A percentile compares a stretch with the other conserved stretches of the same genome.
Evolutionary conservation across 2,113 vertebrate genomes (phyloP).

Genomic region (Ceuthmochares aereus): DNA sequence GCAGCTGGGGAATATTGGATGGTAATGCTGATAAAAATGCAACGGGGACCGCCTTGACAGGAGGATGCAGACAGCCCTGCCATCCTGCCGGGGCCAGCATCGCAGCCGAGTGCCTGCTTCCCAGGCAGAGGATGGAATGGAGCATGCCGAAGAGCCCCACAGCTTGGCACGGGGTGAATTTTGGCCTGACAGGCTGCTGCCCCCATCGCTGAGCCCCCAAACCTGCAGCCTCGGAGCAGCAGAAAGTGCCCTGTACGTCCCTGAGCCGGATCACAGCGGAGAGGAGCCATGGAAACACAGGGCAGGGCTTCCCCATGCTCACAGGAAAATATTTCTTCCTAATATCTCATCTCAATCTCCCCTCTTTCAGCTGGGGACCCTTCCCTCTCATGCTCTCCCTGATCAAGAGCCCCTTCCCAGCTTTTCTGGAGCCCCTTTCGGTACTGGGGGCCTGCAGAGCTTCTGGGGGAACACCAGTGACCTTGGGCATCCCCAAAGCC

Average conservation of each 20-base stretch:
- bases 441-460: too few relatives aligned
- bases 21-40: constrained; percentile 60
- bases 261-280: accelerated
- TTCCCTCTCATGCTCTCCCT: too few relatives aligned
- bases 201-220: background rate
- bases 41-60: background rate
- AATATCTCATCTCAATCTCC: too few relatives aligned
- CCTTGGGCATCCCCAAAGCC: background rate
- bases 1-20: constrained; percentile 64
- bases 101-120: accelerated
- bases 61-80: background rate
- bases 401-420: too few relatives aligned
- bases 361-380: too few relatives aligned
- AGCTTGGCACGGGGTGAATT: accelerated
- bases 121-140: accelerated
- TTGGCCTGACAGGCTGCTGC: accelerated
- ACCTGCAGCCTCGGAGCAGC: background rate
- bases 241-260: background rate
- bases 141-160: background rate
- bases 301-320: too few relatives aligned
- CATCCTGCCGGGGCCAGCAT: accelerated
- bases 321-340: too few relatives aligned
- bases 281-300: background rate
- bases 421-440: too few relatives aligned
- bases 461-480: background rate